These are phyloP conservation scores for Rapana venosa DNA, from an alignment of 2,888 invertebrate genomes.

Conservation along the genomic window DNA sequence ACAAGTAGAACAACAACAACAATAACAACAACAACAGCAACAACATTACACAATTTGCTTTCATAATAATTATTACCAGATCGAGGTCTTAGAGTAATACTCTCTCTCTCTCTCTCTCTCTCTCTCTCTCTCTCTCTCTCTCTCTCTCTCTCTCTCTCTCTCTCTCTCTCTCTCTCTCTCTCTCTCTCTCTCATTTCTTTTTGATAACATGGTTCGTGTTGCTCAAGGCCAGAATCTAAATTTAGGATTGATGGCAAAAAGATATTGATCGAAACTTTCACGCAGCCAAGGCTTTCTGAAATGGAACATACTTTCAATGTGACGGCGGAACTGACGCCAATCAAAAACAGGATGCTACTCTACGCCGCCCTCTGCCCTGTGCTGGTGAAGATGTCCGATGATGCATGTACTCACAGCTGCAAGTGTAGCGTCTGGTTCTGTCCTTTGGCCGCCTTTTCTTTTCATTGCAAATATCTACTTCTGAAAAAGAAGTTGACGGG, in stretches of 20 bases:
- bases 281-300: not conserved
- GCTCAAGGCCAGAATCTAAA: not conserved
- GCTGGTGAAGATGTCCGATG: not conserved
- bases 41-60: too few relatives aligned
- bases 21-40: too few relatives aligned
- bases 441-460: not conserved
- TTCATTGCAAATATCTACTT: too few relatives aligned
- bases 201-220: not conserved
- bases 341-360: not conserved
- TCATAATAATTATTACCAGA: not conserved
- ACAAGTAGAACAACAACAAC: too few relatives aligned
- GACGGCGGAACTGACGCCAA: not conserved
- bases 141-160: not conserved
- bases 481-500: too few relatives aligned
- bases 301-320: not conserved
- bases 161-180: not conserved
- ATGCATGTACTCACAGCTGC: not conserved
- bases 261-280: not conserved
- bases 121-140: not conserved
- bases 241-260: not conserved
- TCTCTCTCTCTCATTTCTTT: not conserved
- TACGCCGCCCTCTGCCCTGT: too few relatives aligned
- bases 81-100: not conserved
- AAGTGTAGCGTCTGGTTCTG: not conserved
- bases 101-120: constrained; percentile 12